These are phyloP conservation scores for Mimas tiliae DNA, from an alignment of 2,888 invertebrate species.

Conservation along the genomic window DNA sequence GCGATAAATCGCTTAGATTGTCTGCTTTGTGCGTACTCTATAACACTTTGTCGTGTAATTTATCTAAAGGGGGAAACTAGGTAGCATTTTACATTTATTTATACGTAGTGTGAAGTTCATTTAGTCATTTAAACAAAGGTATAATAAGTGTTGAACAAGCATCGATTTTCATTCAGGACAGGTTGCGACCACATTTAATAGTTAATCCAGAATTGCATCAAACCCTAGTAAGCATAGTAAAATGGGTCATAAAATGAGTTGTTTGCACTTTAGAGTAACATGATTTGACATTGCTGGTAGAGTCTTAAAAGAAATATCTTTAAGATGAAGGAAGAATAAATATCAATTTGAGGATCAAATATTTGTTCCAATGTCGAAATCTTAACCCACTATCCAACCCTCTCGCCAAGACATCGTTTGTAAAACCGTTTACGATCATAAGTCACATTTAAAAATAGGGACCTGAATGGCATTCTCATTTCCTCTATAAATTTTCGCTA, in stretches of 20 bases:
- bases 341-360: no score
- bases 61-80: conserved; percentile 12
- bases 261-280: no score
- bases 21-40: not conserved
- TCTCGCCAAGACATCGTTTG: not conserved
- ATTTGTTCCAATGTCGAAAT: not conserved
- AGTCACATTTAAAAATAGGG: conserved; percentile 14
- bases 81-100: conserved; percentile 3
- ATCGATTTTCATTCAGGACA: no score
- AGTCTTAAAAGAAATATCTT: no score
- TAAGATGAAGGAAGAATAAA: no score
- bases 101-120: not conserved
- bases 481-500: conserved; percentile 14
- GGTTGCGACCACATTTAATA: no score
- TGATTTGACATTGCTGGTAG: no score
- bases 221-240: no score
- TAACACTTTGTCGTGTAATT: not conserved
- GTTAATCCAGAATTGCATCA: no score
- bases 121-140: no score
- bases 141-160: no score
- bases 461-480: conserved; percentile 16
- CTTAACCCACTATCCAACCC: not conserved
- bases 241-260: no score
- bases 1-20: conserved; percentile 11
- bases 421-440: conserved; percentile 10